Percentiles rank a stretch among this genome's conserved stretches.
Evolutionary conservation across 2,113 vertebrate genomes (phyloP).

Genomic region (Choloepus hoffmanni): DNA sequence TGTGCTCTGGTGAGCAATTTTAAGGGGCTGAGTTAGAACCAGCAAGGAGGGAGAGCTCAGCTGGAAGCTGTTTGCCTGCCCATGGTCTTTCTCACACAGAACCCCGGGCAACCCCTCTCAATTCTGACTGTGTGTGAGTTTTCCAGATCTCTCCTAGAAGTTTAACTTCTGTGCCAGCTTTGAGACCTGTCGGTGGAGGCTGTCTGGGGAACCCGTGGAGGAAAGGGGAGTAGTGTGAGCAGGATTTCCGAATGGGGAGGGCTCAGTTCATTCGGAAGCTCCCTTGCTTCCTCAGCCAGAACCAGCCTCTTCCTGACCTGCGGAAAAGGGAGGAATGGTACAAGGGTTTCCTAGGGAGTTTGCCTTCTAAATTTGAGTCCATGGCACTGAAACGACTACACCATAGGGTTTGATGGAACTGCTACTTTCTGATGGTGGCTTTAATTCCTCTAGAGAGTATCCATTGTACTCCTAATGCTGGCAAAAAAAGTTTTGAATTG

Average conservation of each 20-base stretch:
- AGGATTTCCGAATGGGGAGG: neutral
- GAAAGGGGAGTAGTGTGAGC: neutral
- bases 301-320: neutral
- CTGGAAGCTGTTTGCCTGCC: accelerated
- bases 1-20: constrained; percentile 38
- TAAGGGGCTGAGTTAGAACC: constrained; percentile 26
- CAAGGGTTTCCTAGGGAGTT: neutral
- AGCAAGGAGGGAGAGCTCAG: neutral
- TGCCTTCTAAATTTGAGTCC: neutral
- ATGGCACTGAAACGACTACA: no score
- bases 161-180: neutral
- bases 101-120: no score
- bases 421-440: neutral
- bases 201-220: neutral
- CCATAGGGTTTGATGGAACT: neutral
- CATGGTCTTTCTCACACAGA: neutral
- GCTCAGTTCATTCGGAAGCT: neutral
- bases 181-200: neutral
- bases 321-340: neutral
- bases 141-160: neutral
- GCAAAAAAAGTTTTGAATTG: neutral
- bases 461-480: neutral
- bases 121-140: neutral
- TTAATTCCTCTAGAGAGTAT: neutral
- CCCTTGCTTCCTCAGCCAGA: no score